Percentiles rank a stretch among this genome's conserved stretches.
Conservation (phyloP, 1,140 invertebrate genomes). For the Colletes gigas region DNA sequence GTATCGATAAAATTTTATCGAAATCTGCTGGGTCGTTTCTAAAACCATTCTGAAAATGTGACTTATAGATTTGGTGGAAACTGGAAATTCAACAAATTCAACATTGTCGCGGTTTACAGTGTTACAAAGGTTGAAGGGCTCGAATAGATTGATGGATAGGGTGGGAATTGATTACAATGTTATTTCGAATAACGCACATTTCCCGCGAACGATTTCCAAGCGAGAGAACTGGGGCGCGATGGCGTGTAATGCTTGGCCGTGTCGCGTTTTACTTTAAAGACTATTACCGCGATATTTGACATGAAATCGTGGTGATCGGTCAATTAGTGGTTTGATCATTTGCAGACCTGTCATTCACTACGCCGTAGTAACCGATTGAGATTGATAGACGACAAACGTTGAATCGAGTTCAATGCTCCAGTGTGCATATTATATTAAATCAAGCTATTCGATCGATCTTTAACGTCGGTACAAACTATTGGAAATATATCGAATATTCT, state of each 20-base stretch:
- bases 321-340: constrained; percentile 37
- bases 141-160: background rate
- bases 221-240: background rate
- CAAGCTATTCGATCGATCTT: background rate
- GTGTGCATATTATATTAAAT: background rate
- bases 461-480: background rate
- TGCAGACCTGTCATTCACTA: constrained; percentile 32
- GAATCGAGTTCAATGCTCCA: constrained; percentile 6
- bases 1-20: too few species aligned
- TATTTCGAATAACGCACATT: background rate
- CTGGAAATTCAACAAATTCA: too few species aligned
- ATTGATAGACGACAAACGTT: background rate
- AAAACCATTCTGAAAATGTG: too few species aligned
- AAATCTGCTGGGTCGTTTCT: too few species aligned
- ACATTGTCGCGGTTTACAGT: background rate
- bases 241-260: background rate
- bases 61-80: too few species aligned
- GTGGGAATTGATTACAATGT: background rate
- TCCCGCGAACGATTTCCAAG: background rate
- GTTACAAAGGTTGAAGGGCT: too few species aligned
- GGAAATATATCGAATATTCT: background rate
- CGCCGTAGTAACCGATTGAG: background rate
- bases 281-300: constrained; percentile 8
- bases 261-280: constrained; percentile 31
- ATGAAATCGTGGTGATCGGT: constrained; percentile 36